Percentiles rank a stretch among this genome's conserved stretches.
These are phyloP conservation scores for Scartelaos histophorus DNA, from an alignment of 2,113 vertebrate species.

Conservation along the genomic window DNA sequence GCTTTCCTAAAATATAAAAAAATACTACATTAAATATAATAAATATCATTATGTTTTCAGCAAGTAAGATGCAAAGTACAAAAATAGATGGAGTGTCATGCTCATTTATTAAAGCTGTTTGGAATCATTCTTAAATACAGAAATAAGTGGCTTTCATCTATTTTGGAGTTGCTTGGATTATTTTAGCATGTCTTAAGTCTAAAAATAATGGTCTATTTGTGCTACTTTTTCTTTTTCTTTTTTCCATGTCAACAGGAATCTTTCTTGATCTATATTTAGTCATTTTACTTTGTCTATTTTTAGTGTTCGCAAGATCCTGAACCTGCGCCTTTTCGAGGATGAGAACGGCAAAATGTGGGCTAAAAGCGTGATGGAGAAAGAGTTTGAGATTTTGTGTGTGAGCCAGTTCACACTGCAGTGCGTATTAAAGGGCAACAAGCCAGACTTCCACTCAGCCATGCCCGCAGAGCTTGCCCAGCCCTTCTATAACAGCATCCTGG, in stretches of 20 bases:
- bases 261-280: background rate
- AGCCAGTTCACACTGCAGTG: constrained; percentile 98
- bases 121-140: background rate
- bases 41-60: too few species aligned
- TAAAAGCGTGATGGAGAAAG: constrained; percentile 90
- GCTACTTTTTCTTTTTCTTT: background rate
- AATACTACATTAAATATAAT: too few species aligned
- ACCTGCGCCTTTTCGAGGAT: constrained; percentile 92
- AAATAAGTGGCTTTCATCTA: background rate
- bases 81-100: background rate
- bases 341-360: constrained; percentile 91
- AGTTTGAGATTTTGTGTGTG: constrained; percentile 90
- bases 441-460: constrained; percentile 95
- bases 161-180: background rate
- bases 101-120: background rate
- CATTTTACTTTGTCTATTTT: background rate
- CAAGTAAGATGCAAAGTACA: too few species aligned
- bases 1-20: background rate
- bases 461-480: constrained; percentile 86
- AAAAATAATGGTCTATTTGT: background rate
- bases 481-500: constrained; percentile 90
- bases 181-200: background rate
- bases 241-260: background rate
- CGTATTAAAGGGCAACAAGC: constrained; percentile 94
- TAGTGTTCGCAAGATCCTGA: constrained; percentile 95